Evolutionary conservation across 2,797 vertebrate species (phyloP), one percentile per base, ranked within the genome.

Genomic region (Poecilia gillii): DNA sequence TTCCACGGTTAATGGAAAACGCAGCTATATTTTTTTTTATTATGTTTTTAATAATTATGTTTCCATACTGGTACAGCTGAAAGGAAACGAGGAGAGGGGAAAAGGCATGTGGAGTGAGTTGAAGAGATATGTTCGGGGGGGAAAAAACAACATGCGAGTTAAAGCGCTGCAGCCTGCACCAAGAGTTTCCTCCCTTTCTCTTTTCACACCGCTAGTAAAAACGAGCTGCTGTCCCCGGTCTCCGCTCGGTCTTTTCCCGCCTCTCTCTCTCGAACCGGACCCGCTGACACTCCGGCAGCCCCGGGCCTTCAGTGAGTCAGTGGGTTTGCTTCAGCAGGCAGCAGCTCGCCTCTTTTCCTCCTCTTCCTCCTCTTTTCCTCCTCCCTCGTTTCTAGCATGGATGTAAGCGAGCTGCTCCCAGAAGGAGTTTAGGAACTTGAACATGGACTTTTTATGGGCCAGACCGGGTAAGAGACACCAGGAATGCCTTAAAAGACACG

Each of bases 401-500:
- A 77, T 71, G 68, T 59, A 79, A 83, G 33, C 77, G 66, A 59
- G 78, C 85, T 62, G 47, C 43, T 47, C 76, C 72, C 36, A 59
- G 76, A 39, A 31, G 78, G 33, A 53, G 31, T 84, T 79, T 3
- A 76, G 82, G 71, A 80, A 2, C 6, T 78, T 57, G 23, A 51
- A 85, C 86, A 94, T 93, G 93, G 92, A 90, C 1, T 66, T 90
- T 75, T 89, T 91, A 73, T 94, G 93, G 92, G 46, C 78, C 80
- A 81, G 90, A 72, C 4, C 55, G 82, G 92, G 92, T 94, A 91
- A 89, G 92, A 83, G 14, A 39, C 46, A 0, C 16, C 1, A 13
- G 18, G 49, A 62, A 64, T 6, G 0, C 43, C 11, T 47, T 46
- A 16, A 14, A 43, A 64, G 53, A 13, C 28, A 46, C 25, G 31